A percentile compares a stretch with the other conserved stretches of the same genome.
These are phyloP conservation scores for Eilema caniola DNA, from an alignment of 2,888 invertebrate species.

Conservation along the genomic window DNA sequence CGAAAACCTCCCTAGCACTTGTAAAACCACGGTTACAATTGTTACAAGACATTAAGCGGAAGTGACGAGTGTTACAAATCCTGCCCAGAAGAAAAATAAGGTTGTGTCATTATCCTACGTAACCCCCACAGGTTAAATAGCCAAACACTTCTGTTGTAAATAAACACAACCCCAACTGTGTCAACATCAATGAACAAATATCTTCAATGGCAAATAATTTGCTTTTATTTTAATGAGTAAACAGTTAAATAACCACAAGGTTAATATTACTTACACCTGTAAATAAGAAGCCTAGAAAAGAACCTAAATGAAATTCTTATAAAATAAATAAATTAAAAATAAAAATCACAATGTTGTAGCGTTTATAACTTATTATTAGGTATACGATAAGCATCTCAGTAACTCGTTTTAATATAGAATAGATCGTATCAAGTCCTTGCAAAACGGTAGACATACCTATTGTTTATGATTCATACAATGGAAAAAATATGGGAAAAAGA, in stretches of 20 bases:
- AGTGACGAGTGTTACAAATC: neutral
- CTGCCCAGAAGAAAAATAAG: neutral
- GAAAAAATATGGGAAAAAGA: no score
- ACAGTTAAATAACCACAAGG: neutral
- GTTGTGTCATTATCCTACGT: neutral
- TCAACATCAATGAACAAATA: slow-evolving; percentile 1
- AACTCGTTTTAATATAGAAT: no score
- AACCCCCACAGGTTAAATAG: neutral
- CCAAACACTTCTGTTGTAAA: neutral
- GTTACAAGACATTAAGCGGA: neutral
- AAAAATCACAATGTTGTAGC: no score
- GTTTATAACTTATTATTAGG: no score
- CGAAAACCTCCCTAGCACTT: neutral
- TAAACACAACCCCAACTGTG: neutral
- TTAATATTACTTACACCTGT: slow-evolving; percentile 4
- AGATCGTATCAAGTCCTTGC: no score
- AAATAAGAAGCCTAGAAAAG: neutral
- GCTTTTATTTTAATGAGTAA: neutral
- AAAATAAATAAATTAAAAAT: no score
- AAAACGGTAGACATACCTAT: no score
- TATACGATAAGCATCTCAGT: no score
- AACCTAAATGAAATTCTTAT: no score
- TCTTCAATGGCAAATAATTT: slow-evolving; percentile 1
- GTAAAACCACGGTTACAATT: neutral
- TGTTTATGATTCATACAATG: no score